These are phyloP conservation scores for Gymnothorax javanicus DNA, from an alignment of 2,797 vertebrate species.

Conservation along the genomic window DNA sequence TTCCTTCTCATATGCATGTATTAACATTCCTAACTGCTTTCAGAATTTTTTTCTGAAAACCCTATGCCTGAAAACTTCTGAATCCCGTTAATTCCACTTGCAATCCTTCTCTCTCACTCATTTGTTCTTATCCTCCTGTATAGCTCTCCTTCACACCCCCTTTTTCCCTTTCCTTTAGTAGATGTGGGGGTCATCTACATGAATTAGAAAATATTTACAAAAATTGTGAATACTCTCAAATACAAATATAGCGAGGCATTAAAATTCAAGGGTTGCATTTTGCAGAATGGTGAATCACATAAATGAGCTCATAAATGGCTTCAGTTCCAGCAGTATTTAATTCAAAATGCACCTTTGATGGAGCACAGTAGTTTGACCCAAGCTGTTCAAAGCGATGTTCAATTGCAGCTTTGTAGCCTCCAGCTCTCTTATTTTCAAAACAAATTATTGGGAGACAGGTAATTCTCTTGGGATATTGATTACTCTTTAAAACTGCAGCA, in stretches of 20 bases:
- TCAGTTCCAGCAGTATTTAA: not conserved
- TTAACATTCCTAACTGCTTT: conserved; percentile 6
- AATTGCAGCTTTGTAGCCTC: conserved; percentile 5
- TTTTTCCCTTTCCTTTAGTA: not conserved
- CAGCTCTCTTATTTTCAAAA: conserved; percentile 3
- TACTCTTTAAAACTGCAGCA: conserved; percentile 55
- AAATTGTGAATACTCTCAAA: not conserved
- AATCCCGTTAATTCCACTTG: not conserved
- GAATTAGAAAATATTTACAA: not conserved
- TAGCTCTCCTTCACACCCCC: not conserved
- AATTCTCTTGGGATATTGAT: conserved; percentile 64
- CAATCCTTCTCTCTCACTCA: not conserved
- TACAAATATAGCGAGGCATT: not conserved
- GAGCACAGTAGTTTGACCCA: conserved; percentile 19
- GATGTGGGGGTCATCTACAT: not conserved
- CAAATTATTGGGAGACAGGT: conserved; percentile 34
- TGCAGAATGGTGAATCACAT: not conserved
- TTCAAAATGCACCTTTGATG: not conserved
- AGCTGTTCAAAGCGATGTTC: not conserved
- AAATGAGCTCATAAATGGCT: conserved; percentile 3
- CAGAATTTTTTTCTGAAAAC: not conserved
- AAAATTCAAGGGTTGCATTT: not conserved
- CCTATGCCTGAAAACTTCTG: not conserved
- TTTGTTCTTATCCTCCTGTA: not conserved
- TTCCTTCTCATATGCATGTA: not conserved